Percentiles rank a stretch among this genome's conserved stretches.
These are phyloP conservation scores for Platycheirus rosarum DNA, from an alignment of 2,888 invertebrate genomes.

Conservation along the genomic window DNA sequence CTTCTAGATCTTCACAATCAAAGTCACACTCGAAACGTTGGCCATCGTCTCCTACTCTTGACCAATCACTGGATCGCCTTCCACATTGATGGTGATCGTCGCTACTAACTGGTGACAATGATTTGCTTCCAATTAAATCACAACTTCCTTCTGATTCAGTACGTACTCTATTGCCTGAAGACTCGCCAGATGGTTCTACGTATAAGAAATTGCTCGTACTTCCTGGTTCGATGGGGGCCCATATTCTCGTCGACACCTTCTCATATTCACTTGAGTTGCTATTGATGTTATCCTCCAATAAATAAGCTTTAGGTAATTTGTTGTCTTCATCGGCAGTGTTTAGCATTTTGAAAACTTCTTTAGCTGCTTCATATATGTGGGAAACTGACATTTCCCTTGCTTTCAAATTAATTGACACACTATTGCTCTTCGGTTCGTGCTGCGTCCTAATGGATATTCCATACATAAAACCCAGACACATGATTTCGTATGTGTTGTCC, in stretches of 20 bases:
- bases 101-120: constrained; percentile 67
- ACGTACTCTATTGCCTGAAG: background rate
- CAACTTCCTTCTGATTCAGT: background rate
- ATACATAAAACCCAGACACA: constrained; percentile 88
- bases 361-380: constrained; percentile 94
- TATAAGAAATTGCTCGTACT: constrained; percentile 31
- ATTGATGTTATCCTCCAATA: constrained; percentile 68
- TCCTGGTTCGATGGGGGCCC: constrained; percentile 40
- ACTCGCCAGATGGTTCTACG: background rate
- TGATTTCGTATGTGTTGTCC: constrained; percentile 85
- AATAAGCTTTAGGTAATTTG: constrained; percentile 89
- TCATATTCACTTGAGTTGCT: constrained; percentile 75
- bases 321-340: constrained; percentile 86
- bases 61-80: constrained; percentile 32
- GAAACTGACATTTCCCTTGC: constrained; percentile 93
- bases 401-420: constrained; percentile 93
- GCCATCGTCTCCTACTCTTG: constrained; percentile 4
- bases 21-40: constrained; percentile 29
- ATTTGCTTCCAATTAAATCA: constrained; percentile 19
- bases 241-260: constrained; percentile 33
- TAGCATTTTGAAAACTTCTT: constrained; percentile 88
- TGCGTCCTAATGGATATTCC: constrained; percentile 93
- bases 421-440: constrained; percentile 93
- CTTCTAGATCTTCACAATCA: constrained; percentile 33
- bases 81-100: constrained; percentile 30